Base-by-base conservation (phyloP, 2,113 vertebrate species). In the Phyllostomus hastatus region DNA sequence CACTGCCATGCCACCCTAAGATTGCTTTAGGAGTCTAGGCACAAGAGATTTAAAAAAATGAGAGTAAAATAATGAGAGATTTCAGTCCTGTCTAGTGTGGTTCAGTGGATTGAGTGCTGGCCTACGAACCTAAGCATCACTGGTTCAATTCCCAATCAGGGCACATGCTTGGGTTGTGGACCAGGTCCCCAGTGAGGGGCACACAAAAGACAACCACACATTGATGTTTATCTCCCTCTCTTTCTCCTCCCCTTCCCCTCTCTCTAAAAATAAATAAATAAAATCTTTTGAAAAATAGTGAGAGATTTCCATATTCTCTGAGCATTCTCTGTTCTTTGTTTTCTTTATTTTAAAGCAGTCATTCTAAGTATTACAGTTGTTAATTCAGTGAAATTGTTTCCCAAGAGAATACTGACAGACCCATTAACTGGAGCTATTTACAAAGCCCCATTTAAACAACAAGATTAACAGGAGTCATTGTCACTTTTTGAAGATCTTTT, bases 371-470 rank as follows among this genome's bases (percentile, higher is more conserved):
- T 94, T 93, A 90, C 16, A 83, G 89, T 85, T 90, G 78, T 94
- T 92, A 91, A 90, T 81, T 96, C 69, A 90, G 54, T 70, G 33
- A 89, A 93, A 94, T 67, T 95, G 70, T 91, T 95, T 91, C 93
- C 64, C 20, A 76, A 90, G 70, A 92, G 72, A 86, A 86, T 78
- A 90, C 17, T 85, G 88, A 93, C 57, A 97, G 59, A 43, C 69
- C 59, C 75, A 93, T 94, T 96, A 95, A 91, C 57, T 88, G 52
- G 66, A 96, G 41, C 67, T 96, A 69, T 91, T 94, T 92, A 90
- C 86, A 94, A 93, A 87, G 41, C 43, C 64, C 88, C 95, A 97
- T 95, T 97, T 96, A 97, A 93, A 67, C 69, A 91, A 75, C 43
- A 95, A 94, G 87, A 93, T 82, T 95, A 86, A 83, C 35, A 87